These are phyloP conservation scores for Hypselothyrea guttata DNA, from an alignment of 2,888 invertebrate genomes.

Conservation along the genomic window DNA sequence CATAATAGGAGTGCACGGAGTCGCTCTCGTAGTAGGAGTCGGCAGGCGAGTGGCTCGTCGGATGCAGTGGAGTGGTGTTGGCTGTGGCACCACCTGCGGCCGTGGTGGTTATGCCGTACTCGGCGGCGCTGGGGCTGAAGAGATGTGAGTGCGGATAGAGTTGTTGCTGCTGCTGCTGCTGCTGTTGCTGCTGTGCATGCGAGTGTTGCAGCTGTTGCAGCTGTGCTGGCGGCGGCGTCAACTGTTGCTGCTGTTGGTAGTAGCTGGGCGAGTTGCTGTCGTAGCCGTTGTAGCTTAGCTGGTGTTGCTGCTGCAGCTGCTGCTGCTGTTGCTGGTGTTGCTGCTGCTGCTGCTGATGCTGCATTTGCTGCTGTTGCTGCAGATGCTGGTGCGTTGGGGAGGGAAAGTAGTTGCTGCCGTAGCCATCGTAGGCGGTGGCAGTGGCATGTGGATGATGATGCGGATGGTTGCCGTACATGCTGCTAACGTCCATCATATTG, in stretches of 20 bases:
- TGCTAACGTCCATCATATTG: constrained; percentile 83
- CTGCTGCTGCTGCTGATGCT: constrained; percentile 49
- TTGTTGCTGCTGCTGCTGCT: constrained; percentile 61
- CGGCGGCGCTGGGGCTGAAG: constrained; percentile 82
- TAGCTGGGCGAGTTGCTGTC: constrained; percentile 74
- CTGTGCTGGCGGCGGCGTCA: constrained; percentile 67
- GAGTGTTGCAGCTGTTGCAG: constrained; percentile 55
- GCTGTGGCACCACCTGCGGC: constrained; percentile 48
- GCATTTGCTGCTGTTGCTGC: constrained; percentile 57
- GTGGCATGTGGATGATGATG: constrained; percentile 80
- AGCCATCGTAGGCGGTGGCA: constrained; percentile 75
- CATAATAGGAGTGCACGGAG: constrained; percentile 81
- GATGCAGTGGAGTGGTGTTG: constrained; percentile 77
- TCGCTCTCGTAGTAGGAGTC: constrained; percentile 82
- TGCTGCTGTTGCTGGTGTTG: constrained; percentile 55
- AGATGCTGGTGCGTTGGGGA: constrained; percentile 52
- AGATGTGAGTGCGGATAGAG: constrained; percentile 81
- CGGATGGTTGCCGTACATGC: constrained; percentile 83
- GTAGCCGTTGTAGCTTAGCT: constrained; percentile 71
- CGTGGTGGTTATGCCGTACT: constrained; percentile 81
- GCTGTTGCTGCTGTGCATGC: constrained; percentile 47
- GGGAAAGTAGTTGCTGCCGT: constrained; percentile 75
- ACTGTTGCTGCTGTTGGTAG: constrained; percentile 66
- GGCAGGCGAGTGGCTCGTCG: constrained; percentile 80
- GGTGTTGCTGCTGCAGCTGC: constrained; percentile 60